These are phyloP conservation scores for Lasioglossum pauxillum DNA, from an alignment of 2,888 invertebrate genomes.

Conservation along the genomic window DNA sequence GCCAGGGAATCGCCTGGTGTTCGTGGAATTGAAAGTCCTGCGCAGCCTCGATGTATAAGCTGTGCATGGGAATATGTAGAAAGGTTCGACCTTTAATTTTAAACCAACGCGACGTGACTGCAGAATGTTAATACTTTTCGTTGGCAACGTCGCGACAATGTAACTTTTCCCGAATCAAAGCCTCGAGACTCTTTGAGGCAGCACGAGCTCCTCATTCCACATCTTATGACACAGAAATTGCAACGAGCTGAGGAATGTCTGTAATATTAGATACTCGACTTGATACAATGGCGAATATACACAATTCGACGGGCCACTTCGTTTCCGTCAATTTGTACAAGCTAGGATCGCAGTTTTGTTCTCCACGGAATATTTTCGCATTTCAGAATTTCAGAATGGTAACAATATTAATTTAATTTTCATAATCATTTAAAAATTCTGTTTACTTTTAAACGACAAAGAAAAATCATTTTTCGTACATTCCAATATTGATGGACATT, in stretches of 20 bases:
- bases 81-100: background rate
- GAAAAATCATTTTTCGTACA: background rate
- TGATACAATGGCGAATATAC: background rate
- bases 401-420: background rate
- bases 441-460: background rate
- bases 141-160: background rate
- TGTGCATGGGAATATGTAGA: background rate
- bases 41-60: background rate
- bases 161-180: background rate
- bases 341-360: background rate
- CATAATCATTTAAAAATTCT: background rate
- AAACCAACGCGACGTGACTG: background rate
- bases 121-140: constrained; percentile 1
- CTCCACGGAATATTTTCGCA: background rate
- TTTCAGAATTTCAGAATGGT: background rate
- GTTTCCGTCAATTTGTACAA: background rate
- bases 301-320: background rate
- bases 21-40: background rate
- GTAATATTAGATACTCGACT: background rate
- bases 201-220: too few relatives aligned
- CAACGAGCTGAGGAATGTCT: background rate
- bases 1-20: background rate
- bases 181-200: background rate
- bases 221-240: background rate
- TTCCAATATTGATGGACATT: background rate